A percentile compares a stretch with the other conserved stretches of the same genome.
Conservation (phyloP, 2,797 vertebrate species). For the Micromesistius poutassou region DNA sequence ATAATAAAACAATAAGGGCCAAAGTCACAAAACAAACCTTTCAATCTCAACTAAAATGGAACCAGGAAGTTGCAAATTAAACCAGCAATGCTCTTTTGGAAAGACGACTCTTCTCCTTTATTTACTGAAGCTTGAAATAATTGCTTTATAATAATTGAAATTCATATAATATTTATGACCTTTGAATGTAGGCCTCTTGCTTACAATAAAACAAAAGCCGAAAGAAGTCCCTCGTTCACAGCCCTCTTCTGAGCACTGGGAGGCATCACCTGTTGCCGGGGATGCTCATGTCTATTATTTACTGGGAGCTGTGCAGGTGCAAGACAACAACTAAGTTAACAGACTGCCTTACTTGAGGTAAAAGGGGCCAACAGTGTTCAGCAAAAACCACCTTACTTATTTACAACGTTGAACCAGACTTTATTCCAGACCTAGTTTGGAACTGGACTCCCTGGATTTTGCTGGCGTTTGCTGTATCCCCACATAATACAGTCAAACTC, state of each 20-base stretch:
- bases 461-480: slow-evolving; percentile 26
- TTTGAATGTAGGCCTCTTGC: slow-evolving; percentile 13
- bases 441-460: slow-evolving; percentile 20
- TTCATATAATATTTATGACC: too few relatives aligned
- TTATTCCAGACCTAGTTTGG: slow-evolving; percentile 23
- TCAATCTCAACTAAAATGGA: too few relatives aligned
- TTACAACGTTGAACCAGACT: slow-evolving; percentile 34
- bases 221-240: too few relatives aligned
- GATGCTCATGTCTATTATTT: slow-evolving; percentile 23
- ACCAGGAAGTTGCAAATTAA: too few relatives aligned
- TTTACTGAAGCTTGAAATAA: too few relatives aligned
- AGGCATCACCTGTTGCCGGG: background rate
- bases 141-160: too few relatives aligned
- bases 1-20: too few relatives aligned
- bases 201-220: too few relatives aligned
- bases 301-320: slow-evolving; percentile 20
- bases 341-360: slow-evolving; percentile 23
- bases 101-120: too few relatives aligned
- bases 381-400: slow-evolving; percentile 46
- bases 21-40: too few relatives aligned
- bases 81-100: too few relatives aligned
- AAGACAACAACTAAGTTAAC: slow-evolving; percentile 29
- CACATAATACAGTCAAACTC: background rate
- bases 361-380: slow-evolving; percentile 40
- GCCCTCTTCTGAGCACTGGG: background rate